Conservation (phyloP, 2,797 vertebrate species). For the Manis crassicaudata region DNA sequence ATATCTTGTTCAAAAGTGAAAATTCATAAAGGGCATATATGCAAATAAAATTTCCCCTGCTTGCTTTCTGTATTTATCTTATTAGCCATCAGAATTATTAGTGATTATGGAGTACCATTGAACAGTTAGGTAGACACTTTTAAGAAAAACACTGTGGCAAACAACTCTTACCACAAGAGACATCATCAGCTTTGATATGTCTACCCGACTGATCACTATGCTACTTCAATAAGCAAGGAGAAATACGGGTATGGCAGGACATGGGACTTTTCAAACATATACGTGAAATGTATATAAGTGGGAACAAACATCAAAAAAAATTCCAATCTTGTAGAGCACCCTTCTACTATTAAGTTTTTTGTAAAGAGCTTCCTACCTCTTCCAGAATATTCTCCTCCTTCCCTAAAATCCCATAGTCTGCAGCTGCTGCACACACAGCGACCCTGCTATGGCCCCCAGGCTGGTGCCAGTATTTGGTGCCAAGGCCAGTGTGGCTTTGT, state of each 20-base stretch:
- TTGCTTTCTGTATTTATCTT: background rate
- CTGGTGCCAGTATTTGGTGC: background rate
- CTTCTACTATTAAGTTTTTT: background rate
- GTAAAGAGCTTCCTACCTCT: background rate
- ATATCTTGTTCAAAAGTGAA: constrained; percentile 29
- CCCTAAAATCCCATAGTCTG: background rate
- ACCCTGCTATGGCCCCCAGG: too few relatives aligned
- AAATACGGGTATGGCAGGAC: background rate
- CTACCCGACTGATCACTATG: background rate
- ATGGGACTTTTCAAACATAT: background rate
- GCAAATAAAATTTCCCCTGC: background rate
- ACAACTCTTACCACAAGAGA: background rate
- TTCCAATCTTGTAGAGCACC: background rate
- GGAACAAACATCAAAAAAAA: background rate
- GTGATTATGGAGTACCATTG: background rate
- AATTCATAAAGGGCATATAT: background rate
- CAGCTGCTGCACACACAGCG: background rate
- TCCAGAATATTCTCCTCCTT: background rate
- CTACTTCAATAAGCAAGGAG: background rate
- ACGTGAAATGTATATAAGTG: background rate
- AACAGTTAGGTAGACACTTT: background rate
- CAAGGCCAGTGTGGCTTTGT: background rate
- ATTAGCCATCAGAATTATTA: background rate
- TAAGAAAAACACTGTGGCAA: background rate
- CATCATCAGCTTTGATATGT: background rate